A percentile compares a stretch with the other conserved stretches of the same genome.
These are phyloP conservation scores for Grammomys dolichurus DNA, from an alignment of 2,113 vertebrate genomes.

Conservation along the genomic window DNA sequence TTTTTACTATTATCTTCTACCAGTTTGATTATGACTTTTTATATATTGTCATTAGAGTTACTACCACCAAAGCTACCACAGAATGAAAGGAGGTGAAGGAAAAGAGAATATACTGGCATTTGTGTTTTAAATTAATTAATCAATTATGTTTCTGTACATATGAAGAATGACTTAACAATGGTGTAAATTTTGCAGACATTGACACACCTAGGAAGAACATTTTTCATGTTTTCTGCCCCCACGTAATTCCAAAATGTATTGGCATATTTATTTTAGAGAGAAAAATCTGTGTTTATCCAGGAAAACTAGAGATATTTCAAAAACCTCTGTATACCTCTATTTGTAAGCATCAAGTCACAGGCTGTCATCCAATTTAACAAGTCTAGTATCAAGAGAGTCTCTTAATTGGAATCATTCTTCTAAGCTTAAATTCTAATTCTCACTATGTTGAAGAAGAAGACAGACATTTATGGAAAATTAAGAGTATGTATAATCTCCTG, in stretches of 20 bases:
- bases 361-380: background rate
- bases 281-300: too few species aligned
- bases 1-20: background rate
- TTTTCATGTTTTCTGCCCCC: background rate
- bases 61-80: background rate
- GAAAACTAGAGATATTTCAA: background rate
- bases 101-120: background rate
- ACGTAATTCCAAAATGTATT: background rate
- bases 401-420: background rate
- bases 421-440: background rate
- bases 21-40: background rate
- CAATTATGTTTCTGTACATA: background rate
- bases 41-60: background rate
- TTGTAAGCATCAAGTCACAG: background rate
- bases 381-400: background rate
- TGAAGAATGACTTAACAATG: background rate
- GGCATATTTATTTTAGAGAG: background rate
- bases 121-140: background rate
- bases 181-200: background rate
- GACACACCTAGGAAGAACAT: background rate
- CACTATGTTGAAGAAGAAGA: background rate
- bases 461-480: background rate
- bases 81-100: background rate
- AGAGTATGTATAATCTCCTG: too few species aligned
- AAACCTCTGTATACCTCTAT: background rate